Evolutionary conservation across 2,888 invertebrate genomes (phyloP).

Genomic region (Drosophila peninsularis): DNA sequence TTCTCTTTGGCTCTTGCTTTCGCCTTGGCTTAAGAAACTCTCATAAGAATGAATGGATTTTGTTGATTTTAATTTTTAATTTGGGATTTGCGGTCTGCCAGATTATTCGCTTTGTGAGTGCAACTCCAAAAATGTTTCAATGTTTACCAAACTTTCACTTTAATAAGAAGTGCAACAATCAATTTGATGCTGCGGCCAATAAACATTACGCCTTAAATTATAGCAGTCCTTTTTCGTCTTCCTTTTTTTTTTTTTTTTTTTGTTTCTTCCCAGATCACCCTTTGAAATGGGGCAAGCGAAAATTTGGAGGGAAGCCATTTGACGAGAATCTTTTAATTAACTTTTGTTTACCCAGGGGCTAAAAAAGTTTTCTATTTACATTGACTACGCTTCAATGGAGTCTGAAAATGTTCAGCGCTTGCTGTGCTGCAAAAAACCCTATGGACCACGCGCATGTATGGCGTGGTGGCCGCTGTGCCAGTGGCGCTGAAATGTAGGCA

Average conservation of each 20-base stretch:
- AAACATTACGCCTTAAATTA: slow-evolving; percentile 17
- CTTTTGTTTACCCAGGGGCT: slow-evolving; percentile 65
- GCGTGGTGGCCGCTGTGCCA: slow-evolving; percentile 8
- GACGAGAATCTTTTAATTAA: slow-evolving; percentile 72
- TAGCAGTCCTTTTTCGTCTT: slow-evolving; percentile 15
- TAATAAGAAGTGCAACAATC: slow-evolving; percentile 58
- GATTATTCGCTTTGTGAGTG: slow-evolving; percentile 18
- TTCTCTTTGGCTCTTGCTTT: slow-evolving; percentile 30
- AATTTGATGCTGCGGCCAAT: slow-evolving; percentile 32
- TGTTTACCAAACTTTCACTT: slow-evolving; percentile 13
- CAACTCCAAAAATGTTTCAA: slow-evolving; percentile 20
- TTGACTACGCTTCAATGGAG: slow-evolving; percentile 27
- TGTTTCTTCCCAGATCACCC: slow-evolving; percentile 7
- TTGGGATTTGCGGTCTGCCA: slow-evolving; percentile 49
- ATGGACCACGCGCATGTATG: slow-evolving; percentile 5
- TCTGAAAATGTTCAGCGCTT: slow-evolving; percentile 32
- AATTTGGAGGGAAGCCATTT: slow-evolving; percentile 10
- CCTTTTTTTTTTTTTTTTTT: slow-evolving; percentile 13
- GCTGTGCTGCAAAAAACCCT: slow-evolving; percentile 31
- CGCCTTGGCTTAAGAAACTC: slow-evolving; percentile 35
- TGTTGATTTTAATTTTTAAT: slow-evolving; percentile 75
- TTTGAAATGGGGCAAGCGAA: slow-evolving; percentile 6
- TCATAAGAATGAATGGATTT: slow-evolving; percentile 64
- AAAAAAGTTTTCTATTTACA: slow-evolving; percentile 55
- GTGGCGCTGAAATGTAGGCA: slow-evolving; percentile 27